A percentile compares a stretch with the other conserved stretches of the same genome.
Conservation (phyloP, 2,888 invertebrate species). For the Formica aserva region DNA sequence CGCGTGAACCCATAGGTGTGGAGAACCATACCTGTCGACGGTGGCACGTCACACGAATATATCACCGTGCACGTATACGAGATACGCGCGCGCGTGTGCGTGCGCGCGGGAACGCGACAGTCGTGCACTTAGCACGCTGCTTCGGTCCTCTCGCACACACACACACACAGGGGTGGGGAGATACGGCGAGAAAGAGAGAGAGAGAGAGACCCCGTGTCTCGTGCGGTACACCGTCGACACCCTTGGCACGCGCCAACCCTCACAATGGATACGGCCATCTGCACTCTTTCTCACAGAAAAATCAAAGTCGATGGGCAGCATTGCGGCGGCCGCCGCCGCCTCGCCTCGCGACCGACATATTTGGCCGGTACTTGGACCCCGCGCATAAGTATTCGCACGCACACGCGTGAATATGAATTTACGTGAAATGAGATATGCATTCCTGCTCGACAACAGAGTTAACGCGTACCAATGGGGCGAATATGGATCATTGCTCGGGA, state of each 20-base stretch:
- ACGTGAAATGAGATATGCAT: conserved; percentile 2
- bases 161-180: not conserved
- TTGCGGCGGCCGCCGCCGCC: conserved; percentile 46
- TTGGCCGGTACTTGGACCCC: conserved; percentile 47
- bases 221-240: conserved; percentile 76
- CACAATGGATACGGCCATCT: conserved; percentile 80
- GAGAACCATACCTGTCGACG: conserved; percentile 34
- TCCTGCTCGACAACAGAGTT: conserved; percentile 11
- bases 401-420: not conserved
- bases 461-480: conserved; percentile 1
- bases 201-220: conserved; percentile 34
- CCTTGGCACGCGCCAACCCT: conserved; percentile 81
- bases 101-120: conserved; percentile 26
- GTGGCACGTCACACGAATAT: not conserved
- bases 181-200: conserved; percentile 3
- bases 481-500: not conserved
- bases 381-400: not conserved
- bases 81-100: not conserved
- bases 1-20: conserved; percentile 2
- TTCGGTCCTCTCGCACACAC: conserved; percentile 8
- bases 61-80: not conserved
- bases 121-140: conserved; percentile 33
- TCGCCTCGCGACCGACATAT: conserved; percentile 59
- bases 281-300: conserved; percentile 81
- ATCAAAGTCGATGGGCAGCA: conserved; percentile 75